phyloP scores from a whole-genome alignment of 2,888 invertebrate genomes.

The Sesia apiformis region DNA sequence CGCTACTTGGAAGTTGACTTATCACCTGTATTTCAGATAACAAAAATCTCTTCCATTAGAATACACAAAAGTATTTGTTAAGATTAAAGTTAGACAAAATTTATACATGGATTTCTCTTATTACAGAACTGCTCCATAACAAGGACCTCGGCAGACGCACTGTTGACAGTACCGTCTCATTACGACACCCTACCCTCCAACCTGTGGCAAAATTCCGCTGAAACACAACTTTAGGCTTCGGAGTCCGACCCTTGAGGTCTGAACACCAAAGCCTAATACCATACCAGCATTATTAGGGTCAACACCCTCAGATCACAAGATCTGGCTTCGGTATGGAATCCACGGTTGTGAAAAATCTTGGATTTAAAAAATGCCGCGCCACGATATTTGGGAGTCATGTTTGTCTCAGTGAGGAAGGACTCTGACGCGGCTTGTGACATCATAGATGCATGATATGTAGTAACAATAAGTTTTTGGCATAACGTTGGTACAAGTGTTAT shows the following conservation, averaged over 20 bases:
- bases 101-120: slow-evolving; percentile 1
- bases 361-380: slow-evolving; percentile 31
- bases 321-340: slow-evolving; percentile 26
- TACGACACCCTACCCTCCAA: slow-evolving; percentile 76
- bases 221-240: slow-evolving; percentile 54
- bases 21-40: too few species aligned
- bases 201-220: slow-evolving; percentile 58
- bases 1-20: too few species aligned
- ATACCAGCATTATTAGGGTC: slow-evolving; percentile 42
- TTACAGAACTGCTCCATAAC: slow-evolving; percentile 81
- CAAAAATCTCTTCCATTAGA: too few species aligned
- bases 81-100: too few species aligned
- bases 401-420: slow-evolving; percentile 23
- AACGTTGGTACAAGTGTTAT: not conserved
- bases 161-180: slow-evolving; percentile 84
- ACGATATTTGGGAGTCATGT: slow-evolving; percentile 17
- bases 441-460: not conserved
- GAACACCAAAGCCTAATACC: slow-evolving; percentile 27
- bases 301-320: slow-evolving; percentile 13
- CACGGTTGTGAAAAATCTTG: slow-evolving; percentile 59
- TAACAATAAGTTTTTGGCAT: not conserved
- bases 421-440: slow-evolving; percentile 23
- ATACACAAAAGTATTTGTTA: too few species aligned
- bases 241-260: slow-evolving; percentile 25
- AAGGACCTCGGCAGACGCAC: slow-evolving; percentile 80